A percentile compares a stretch with the other conserved stretches of the same genome.
These are phyloP conservation scores for Margarornis squamiger DNA, from an alignment of 2,797 vertebrate species.

Conservation along the genomic window DNA sequence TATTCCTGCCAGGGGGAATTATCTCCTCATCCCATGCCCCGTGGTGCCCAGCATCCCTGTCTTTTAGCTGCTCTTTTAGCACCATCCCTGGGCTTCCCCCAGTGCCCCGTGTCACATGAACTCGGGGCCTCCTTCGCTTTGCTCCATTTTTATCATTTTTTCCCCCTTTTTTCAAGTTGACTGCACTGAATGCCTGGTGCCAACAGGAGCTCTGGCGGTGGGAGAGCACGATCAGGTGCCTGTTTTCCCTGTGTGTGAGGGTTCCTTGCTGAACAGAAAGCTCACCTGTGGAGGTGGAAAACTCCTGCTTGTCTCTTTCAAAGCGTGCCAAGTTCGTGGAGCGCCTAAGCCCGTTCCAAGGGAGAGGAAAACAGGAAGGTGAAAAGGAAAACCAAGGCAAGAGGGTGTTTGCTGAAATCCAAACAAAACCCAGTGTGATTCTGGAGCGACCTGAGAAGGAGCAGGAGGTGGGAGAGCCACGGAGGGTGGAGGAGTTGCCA, in stretches of 20 bases:
- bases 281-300: not conserved
- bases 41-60: not conserved
- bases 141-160: not conserved
- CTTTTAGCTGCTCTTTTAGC: not conserved
- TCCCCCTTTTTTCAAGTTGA: not conserved
- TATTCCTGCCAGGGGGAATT: not conserved
- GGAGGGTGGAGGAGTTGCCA: not conserved
- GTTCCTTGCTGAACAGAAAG: not conserved
- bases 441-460: not conserved
- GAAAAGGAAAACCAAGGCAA: not conserved
- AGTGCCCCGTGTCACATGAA: not conserved
- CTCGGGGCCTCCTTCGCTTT: not conserved
- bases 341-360: accelerated
- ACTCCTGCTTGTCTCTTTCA: not conserved
- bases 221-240: not conserved
- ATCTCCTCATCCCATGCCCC: not conserved
- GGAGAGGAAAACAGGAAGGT: not conserved
- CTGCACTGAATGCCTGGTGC: not conserved
- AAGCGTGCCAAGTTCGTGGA: accelerated
- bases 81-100: not conserved
- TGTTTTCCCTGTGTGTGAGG: not conserved
- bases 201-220: not conserved
- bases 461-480: not conserved
- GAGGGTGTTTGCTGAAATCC: not conserved
- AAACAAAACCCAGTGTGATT: not conserved